A percentile compares a stretch with the other conserved stretches of the same genome.
These are phyloP conservation scores for Cephalotes varians DNA, from an alignment of 2,888 invertebrate species.

Conservation along the genomic window DNA sequence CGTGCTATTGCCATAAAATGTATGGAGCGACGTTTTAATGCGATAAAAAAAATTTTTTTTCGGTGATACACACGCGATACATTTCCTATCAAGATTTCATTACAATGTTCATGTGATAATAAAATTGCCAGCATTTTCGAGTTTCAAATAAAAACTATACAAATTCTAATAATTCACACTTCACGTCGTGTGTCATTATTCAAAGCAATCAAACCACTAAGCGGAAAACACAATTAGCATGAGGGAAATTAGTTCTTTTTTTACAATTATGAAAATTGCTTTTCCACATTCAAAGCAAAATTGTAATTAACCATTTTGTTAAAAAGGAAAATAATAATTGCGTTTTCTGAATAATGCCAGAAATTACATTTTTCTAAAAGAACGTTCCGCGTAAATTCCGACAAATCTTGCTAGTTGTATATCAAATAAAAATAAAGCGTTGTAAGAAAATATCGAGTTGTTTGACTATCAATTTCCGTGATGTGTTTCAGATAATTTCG, in stretches of 20 bases:
- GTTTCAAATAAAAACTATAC: slow-evolving; percentile 5
- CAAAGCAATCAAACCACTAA: not conserved
- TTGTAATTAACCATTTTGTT: not conserved
- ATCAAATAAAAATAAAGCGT: not conserved
- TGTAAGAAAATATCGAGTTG: not conserved
- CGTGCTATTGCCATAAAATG: not conserved
- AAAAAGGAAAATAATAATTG: not conserved
- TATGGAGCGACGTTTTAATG: slow-evolving; percentile 27
- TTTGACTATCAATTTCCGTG: not conserved
- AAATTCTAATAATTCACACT: not conserved
- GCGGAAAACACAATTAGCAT: not conserved
- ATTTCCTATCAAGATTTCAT: slow-evolving; percentile 26
- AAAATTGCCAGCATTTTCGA: not conserved
- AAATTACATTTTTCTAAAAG: not conserved
- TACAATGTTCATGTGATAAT: not conserved
- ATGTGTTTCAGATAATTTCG: not conserved
- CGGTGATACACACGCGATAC: not conserved
- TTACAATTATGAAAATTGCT: not conserved
- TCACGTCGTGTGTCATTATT: not conserved
- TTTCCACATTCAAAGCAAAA: not conserved
- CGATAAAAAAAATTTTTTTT: slow-evolving; percentile 10
- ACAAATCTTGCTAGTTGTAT: not conserved
- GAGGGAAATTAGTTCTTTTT: not conserved
- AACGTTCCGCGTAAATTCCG: not conserved
- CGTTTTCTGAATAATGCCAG: not conserved